Evolutionary conservation across 2,888 invertebrate species (phyloP), one percentile per base, ranked within the genome.

Genomic region (Urechis unicinctus): DNA sequence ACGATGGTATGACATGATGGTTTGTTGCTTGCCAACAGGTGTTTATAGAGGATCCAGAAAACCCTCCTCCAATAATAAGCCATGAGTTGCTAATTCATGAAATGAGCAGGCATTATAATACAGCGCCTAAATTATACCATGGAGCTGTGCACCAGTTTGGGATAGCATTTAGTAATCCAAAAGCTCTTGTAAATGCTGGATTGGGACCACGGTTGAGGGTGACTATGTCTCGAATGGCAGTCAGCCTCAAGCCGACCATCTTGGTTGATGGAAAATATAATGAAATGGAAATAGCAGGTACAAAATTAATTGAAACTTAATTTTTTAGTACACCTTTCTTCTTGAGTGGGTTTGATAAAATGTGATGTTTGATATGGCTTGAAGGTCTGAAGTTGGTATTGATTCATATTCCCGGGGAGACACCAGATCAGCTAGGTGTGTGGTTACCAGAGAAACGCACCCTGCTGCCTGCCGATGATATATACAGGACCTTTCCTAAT

Each of bases 401-500:
- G 43, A 55, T 71, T 21, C 68, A 71, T 51, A 70, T 72, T 13
- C 71, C 71, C 0, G 72, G 72, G 0, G 72, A 73, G 52, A 71
- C 72, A 2, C 58, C 60, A 21, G 71, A 73, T 51, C 72, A 73
- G 51, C 70, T 73, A 26, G 72, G 68, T 2, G 66, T 73, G 5
- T 71, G 69, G 67, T 31, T 67, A 5, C 68, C 68, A 0, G 59
- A 64, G 1, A 59, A 67, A 26, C 56, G 61, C 21, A 60, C 63
- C 17, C 59, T 69, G n/a, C 55, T 61, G 22, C 64, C 69, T 5
- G 55, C 59, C 3, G 73, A 73, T 55, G 68, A 71, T 50, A 50
- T 70, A 3, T 73, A 72, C 58, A 57, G 59, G 51, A 63, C 72
- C 0, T 73, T 71, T 51, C 73, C 73, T 2, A 73, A 73, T 57